Evolutionary conservation across 2,113 vertebrate genomes (phyloP), one percentile per base, ranked within the genome.

Genomic region (Falco punctatus): DNA sequence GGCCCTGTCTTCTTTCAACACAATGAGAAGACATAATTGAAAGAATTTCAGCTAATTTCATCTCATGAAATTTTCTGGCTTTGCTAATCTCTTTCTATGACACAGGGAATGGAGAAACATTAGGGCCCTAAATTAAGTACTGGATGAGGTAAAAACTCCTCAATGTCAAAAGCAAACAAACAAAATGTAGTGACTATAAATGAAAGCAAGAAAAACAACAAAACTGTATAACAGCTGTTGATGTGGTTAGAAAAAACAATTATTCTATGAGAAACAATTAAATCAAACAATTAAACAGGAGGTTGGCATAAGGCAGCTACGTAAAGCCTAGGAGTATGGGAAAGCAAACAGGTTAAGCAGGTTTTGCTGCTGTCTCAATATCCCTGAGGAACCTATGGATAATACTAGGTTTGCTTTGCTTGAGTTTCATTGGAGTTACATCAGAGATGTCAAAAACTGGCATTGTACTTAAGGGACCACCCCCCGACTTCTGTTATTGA

Each of bases 301-400:
- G 91, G 94, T 11, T 88, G 86, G 91, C 91, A 88, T 57, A n/a
- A 78, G 92, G 84, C 93, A 95, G 81, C 69, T 73, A 95, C 75
- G 85, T 81, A 66, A 81, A 95, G 26, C 35, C 88, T 86, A 81
- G 33, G 52, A 96, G 85, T 85, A 81, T 98, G 98, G 96, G 97
- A 98, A 96, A 80, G 58, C 54, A 87, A 96, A 85, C 97, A 82
- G 57, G 98, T 88, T 86, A 46, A 86, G 73, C 98, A 58, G 44
- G 97, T 97, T 96, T 92, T 96, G 65, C 86, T 89, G 46, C 92
- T 92, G 28, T 46, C 81, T 98, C 81, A 89, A 85, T 93, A 94
- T 88, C 80, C 96, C 70, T 65, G 81, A 96, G 90, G 79, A 92
- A 82, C 83, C 86, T 84, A 64, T 95, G 94, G 96, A 65, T 96